phyloP scores from a whole-genome alignment of 2,113 vertebrate species.

The Fukomys damarensis region DNA sequence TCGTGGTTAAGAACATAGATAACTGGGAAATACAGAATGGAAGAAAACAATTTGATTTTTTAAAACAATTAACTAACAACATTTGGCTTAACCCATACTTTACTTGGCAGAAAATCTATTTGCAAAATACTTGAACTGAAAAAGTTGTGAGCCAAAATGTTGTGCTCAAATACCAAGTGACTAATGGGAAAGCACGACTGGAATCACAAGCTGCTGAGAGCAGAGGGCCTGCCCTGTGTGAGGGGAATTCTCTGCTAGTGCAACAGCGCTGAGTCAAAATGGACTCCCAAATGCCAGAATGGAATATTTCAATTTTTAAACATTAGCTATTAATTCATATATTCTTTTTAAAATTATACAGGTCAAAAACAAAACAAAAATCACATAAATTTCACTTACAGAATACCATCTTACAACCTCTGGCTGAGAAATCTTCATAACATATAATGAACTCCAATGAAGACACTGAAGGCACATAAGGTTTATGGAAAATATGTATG shows the following conservation, averaged over 20 bases:
- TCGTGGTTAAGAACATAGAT: background rate
- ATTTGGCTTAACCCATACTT: constrained; percentile 26
- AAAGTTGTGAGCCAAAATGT: background rate
- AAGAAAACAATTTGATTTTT: background rate
- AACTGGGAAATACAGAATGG: constrained; percentile 1
- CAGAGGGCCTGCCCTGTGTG: background rate
- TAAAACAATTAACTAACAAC: background rate
- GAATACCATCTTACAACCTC: background rate
- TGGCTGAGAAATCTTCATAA: constrained; percentile 32
- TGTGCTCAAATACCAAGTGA: background rate
- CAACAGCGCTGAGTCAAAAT: background rate
- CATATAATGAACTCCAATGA: constrained; percentile 38
- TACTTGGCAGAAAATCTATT: constrained; percentile 14
- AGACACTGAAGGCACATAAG: constrained; percentile 8
- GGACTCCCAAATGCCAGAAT: background rate
- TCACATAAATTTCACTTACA: constrained; percentile 10
- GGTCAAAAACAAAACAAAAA: constrained; percentile 17
- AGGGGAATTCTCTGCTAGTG: background rate
- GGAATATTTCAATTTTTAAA: constrained; percentile 8
- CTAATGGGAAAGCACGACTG: background rate
- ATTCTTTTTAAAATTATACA: background rate
- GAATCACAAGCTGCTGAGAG: background rate
- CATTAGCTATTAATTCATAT: background rate
- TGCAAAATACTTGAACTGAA: constrained; percentile 13
- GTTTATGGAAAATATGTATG: constrained; percentile 21